A percentile compares a stretch with the other conserved stretches of the same genome.
These are phyloP conservation scores for Bunonema sp. DNA, from an alignment of 2,888 invertebrate species.

Conservation along the genomic window DNA sequence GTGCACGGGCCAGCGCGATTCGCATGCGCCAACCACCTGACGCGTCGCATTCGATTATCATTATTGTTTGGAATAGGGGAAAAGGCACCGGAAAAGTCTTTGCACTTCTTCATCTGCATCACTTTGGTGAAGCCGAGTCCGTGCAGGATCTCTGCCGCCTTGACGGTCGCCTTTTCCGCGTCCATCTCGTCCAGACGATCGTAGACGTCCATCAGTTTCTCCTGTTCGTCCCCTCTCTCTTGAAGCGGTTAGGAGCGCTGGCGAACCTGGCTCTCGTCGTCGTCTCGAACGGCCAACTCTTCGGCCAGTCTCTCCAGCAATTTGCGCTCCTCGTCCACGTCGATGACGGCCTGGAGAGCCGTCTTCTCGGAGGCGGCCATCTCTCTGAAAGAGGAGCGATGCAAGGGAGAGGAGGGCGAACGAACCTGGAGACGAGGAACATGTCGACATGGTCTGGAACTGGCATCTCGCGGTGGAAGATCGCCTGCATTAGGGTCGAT, in stretches of 20 bases:
- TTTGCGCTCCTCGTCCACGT: constrained; percentile 83
- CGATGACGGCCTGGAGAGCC: constrained; percentile 81
- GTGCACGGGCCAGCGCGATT: constrained; percentile 53
- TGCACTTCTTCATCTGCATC: constrained; percentile 58
- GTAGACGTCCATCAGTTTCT: constrained; percentile 89
- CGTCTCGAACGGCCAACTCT: constrained; percentile 65
- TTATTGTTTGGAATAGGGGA: not conserved
- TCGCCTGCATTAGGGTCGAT: constrained; percentile 74
- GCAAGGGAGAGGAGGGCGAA: not conserved
- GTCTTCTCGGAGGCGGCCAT: constrained; percentile 94
- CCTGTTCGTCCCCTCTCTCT: constrained; percentile 68
- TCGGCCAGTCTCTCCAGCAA: constrained; percentile 81
- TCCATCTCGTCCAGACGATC: constrained; percentile 89
- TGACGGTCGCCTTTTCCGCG: constrained; percentile 80
- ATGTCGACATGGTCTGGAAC: constrained; percentile 93
- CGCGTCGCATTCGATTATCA: not conserved
- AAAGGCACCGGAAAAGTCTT: constrained; percentile 51
- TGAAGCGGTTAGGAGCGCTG: not conserved
- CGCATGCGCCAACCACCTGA: constrained; percentile 56
- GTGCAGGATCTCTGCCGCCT: constrained; percentile 81
- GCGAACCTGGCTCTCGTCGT: constrained; percentile 57
- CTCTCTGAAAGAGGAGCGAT: constrained; percentile 51
- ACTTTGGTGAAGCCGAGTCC: constrained; percentile 76
- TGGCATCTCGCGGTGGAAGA: constrained; percentile 80
- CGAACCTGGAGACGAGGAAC: constrained; percentile 73